phyloP scores from a whole-genome alignment of 2,113 vertebrate genomes.

The Caracal caracal region DNA sequence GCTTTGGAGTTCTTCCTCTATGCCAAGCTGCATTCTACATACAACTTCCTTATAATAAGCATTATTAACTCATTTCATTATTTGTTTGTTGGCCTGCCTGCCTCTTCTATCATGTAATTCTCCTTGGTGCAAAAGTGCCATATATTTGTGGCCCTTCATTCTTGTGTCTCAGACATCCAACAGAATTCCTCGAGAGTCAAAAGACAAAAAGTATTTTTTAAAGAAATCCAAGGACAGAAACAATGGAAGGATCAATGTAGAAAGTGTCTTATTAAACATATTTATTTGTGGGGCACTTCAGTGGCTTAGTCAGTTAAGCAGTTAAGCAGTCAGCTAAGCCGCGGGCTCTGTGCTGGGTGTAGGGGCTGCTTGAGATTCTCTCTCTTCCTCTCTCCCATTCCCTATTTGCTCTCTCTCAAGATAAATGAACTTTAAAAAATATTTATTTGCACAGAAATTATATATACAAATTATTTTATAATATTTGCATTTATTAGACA shows the following conservation, averaged over 20 bases:
- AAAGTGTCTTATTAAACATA: background rate
- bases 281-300: background rate
- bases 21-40: background rate
- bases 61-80: background rate
- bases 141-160: background rate
- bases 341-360: no score
- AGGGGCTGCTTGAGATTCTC: no score
- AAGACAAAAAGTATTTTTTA: background rate
- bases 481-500: background rate
- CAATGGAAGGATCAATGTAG: background rate
- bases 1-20: background rate
- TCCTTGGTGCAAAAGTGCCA: background rate
- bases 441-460: background rate
- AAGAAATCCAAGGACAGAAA: background rate
- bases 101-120: background rate
- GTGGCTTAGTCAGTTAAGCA: no score
- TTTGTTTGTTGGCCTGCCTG: background rate
- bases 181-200: background rate
- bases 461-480: background rate
- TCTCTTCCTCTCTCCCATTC: no score
- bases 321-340: no score
- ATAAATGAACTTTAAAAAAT: background rate
- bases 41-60: background rate
- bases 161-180: background rate
- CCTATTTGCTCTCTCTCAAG: no score